Percentiles rank a stretch among this genome's conserved stretches.
These are phyloP conservation scores for Triplophysa dalaica DNA, from an alignment of 2,113 vertebrate species.

Conservation along the genomic window DNA sequence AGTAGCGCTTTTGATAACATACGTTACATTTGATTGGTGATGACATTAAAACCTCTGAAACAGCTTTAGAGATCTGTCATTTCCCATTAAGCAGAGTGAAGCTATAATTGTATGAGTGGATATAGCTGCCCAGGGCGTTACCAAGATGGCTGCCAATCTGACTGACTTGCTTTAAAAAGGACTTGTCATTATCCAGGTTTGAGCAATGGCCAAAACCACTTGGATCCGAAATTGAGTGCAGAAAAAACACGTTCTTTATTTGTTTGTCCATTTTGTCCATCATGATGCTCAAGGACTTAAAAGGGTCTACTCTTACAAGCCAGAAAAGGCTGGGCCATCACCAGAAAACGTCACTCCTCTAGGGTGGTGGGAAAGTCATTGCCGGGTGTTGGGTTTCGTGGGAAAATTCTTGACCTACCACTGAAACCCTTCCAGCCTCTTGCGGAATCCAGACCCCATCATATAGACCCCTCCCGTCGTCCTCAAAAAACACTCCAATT, in stretches of 20 bases:
- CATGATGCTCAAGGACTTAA: neutral
- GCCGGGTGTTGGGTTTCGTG: constrained; percentile 64
- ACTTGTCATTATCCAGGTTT: neutral
- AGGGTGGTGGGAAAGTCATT: constrained; percentile 47
- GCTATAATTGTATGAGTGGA: neutral
- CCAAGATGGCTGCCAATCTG: neutral
- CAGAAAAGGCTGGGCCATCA: constrained; percentile 1
- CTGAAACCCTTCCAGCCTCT: constrained; percentile 56
- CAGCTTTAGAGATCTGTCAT: neutral
- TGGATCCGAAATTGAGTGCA: neutral
- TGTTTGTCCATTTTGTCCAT: neutral
- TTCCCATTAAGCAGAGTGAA: neutral
- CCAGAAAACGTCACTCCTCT: constrained; percentile 17
- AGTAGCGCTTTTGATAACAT: too few relatives aligned
- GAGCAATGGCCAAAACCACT: constrained; percentile 5
- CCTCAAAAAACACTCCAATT: constrained; percentile 26
- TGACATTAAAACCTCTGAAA: neutral
- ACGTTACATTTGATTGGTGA: neutral
- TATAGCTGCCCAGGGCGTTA: neutral
- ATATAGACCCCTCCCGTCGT: constrained; percentile 32
- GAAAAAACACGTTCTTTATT: neutral
- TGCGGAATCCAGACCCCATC: constrained; percentile 47
- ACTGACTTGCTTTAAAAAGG: neutral
- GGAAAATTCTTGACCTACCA: constrained; percentile 70
- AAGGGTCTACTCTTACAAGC: neutral